Conservation (phyloP, 2,888 invertebrate species). For the Nudaria mundana region DNA sequence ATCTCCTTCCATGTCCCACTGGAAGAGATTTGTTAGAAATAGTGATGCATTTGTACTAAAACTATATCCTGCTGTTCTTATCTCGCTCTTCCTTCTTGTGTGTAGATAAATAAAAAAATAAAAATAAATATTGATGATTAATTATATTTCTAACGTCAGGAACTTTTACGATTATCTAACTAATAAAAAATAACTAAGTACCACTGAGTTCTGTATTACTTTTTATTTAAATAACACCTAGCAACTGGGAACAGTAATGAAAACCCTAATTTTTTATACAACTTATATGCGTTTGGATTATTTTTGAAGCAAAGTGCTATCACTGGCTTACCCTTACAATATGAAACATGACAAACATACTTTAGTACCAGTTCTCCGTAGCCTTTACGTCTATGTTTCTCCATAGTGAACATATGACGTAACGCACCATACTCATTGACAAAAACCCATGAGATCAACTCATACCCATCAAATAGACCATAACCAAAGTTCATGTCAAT, state of each 20-base stretch:
- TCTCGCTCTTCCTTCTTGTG: too few species aligned
- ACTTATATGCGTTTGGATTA: constrained; percentile 36
- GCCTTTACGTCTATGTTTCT: constrained; percentile 46
- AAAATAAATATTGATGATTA: too few species aligned
- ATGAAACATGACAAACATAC: constrained; percentile 37
- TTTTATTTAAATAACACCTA: constrained; percentile 33
- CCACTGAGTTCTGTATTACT: background rate
- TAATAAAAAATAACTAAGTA: background rate
- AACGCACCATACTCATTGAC: constrained; percentile 45
- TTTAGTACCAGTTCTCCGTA: constrained; percentile 46
- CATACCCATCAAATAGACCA: constrained; percentile 39
- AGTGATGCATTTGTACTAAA: too few species aligned
- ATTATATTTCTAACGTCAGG: too few species aligned
- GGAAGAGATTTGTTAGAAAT: too few species aligned
- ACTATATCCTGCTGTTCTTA: too few species aligned
- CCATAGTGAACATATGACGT: constrained; percentile 46
- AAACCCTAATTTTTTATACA: constrained; percentile 46
- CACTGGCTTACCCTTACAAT: constrained; percentile 35
- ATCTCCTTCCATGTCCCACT: too few species aligned
- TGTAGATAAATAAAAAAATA: too few species aligned
- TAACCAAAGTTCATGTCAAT: constrained; percentile 41
- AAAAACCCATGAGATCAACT: constrained; percentile 43
- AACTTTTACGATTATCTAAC: too few species aligned
- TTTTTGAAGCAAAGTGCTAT: constrained; percentile 38
- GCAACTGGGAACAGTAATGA: constrained; percentile 17